Evolutionary conservation across 37 sponge, comb jelly and placozoan species (phyloP), one percentile per base, ranked within the genome.

Genomic region (Diacarnus erythraeanus): DNA sequence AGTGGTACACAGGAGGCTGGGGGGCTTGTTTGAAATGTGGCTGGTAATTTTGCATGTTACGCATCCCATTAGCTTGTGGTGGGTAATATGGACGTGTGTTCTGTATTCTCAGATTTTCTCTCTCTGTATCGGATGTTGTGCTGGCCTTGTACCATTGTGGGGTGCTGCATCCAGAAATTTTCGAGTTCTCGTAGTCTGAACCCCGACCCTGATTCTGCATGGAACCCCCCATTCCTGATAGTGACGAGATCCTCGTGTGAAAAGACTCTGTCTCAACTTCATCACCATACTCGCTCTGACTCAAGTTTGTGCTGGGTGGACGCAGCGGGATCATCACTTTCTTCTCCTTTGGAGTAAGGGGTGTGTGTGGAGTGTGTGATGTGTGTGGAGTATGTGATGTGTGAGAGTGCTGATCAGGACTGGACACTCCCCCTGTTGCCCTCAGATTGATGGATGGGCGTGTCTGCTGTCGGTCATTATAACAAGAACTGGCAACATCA

Each of bases 71-170:
- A 39, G 41, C 71, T 30, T 17, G 30, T 68, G 43, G 35, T 43
- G 79, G 79, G 59, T 71, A 71, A 30, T 71, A 57, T 2, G 40
- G 25, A 15, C 30, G 42, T 30, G 29, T 38, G 17, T 23, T 1
- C 30, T 42, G 65, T 3, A 42, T 43, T n/a, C 81, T 57, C 47
- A 42, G 8, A 2, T n/a, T 82, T 35, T 82, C 82, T 51, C 73
- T 12, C 61, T 82, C 80, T 23, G 54, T 79, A 38, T 79, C 79
- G 25, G 86, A 79, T 0, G 69, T 34, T 3, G 86, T 77, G 78
- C 78, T 86, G 0, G 76, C 37, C 59, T 77, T 81, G 66, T 88
- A 88, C 88, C 88, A 88, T 26, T 77, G 72, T 3, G 75, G 68
- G 15, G 73, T 75, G 56, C 34, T 73, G 37, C 57, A 57, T 21